Conservation (phyloP, 2,113 vertebrate genomes). For the Triplophysa rosa region DNA sequence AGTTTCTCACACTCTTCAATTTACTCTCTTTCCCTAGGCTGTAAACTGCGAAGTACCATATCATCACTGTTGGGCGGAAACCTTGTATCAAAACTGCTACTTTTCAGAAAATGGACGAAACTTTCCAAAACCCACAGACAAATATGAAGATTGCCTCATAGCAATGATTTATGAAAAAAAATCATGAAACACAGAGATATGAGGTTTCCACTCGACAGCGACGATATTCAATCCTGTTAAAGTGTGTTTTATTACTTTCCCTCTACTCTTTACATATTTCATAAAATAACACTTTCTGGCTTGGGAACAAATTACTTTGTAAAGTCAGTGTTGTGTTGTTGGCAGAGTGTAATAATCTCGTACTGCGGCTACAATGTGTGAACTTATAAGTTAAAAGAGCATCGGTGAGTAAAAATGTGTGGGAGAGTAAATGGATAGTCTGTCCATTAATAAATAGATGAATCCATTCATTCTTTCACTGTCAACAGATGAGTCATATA, state of each 20-base stretch:
- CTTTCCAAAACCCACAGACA: too few relatives aligned
- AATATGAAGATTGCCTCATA: too few relatives aligned
- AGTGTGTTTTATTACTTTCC: constrained; percentile 27
- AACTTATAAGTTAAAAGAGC: constrained; percentile 6
- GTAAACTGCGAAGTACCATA: too few relatives aligned
- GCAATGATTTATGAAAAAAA: too few relatives aligned
- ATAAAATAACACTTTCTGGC: constrained; percentile 30
- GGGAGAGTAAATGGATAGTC: constrained; percentile 7
- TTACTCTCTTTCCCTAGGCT: constrained; percentile 54
- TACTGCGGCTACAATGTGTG: neutral
- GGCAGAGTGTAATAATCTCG: neutral
- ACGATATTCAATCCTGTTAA: neutral
- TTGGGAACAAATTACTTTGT: constrained; percentile 5
- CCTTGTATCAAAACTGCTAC: too few relatives aligned
- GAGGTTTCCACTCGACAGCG: too few relatives aligned
- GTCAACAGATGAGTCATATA: neutral
- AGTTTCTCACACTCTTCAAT: constrained; percentile 21
- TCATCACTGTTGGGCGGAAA: too few relatives aligned
- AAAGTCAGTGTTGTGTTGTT: neutral
- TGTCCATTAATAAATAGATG: neutral
- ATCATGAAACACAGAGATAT: too few relatives aligned
- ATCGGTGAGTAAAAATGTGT: constrained; percentile 3
- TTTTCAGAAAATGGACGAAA: too few relatives aligned
- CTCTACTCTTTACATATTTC: constrained; percentile 10
- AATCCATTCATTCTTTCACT: neutral